Base-by-base conservation (phyloP, 2,888 invertebrate genomes). In the Drosophila anomelani region DNA sequence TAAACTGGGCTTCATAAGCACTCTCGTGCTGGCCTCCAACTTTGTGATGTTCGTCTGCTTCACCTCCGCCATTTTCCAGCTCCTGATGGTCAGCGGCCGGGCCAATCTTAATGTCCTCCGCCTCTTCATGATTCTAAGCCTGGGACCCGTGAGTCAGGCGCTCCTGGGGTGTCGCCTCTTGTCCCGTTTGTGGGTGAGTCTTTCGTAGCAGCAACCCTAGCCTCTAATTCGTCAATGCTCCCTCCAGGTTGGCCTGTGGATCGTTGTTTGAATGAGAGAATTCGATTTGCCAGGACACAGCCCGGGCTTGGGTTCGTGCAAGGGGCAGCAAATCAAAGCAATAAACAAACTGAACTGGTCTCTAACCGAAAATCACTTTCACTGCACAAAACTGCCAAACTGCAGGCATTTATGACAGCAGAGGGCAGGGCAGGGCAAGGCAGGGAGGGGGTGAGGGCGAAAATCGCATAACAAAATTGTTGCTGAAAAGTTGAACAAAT, bases 401-500 rank as follows among this genome's bases (percentile, higher is more conserved):
- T 83, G 86, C 86, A 81, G 81, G 81, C 82, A 81, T 81, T 85
- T 83, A 83, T 85, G 82, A 83, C 86, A 83, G 81, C 56, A 15
- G 38, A 13, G 43, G 38, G 29, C 47, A 47, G 6, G 47, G 26
- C 26, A 29, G 54, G 53, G 17, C 6, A 23, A 49, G 29, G 29
- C 4, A 29, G 7, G 8, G 29, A 2, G 20, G 12, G 23, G 51
- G 49, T 17, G 9, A 53, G 44, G 51, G 57, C 46, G 61, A 68
- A 84, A 84, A 74, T 86, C 81, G 76, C 58, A 76, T 80, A 86
- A 80, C 80, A 72, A 80, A 84, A 86, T 86, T 84, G 82, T 84
- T 86, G 83, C 78, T 86, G 81, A 84, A 86, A 86, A 84, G 80
- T 84, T 86, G 62, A 80, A 69, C 82, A 84, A 84, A 84, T 86